These are phyloP conservation scores for Caenorhabditis remanei DNA, from an alignment of 1,140 invertebrate genomes.

Conservation along the genomic window DNA sequence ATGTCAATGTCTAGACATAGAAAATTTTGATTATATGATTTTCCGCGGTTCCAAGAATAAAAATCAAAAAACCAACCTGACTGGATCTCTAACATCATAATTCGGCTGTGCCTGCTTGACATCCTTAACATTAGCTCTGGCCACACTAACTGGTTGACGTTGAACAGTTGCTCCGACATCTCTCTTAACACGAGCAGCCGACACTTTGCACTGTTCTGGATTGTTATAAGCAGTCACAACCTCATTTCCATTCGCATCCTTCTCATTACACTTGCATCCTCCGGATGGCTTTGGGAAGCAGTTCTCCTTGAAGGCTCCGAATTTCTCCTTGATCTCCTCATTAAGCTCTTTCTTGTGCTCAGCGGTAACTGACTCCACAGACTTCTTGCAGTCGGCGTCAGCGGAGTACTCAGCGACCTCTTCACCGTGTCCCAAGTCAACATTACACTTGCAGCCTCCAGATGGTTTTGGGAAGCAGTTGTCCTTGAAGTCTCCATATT, in stretches of 20 bases:
- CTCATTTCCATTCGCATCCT: constrained; percentile 68
- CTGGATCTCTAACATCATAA: constrained; percentile 66
- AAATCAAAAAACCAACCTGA: background rate
- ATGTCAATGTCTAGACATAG: too few relatives aligned
- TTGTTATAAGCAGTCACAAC: constrained; percentile 63
- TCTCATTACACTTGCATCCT: constrained; percentile 69
- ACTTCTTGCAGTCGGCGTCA: constrained; percentile 62
- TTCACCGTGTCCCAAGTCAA: constrained; percentile 62
- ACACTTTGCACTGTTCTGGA: constrained; percentile 57
- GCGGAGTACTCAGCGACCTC: constrained; percentile 56
- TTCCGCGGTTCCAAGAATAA: background rate
- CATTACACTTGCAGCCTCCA: constrained; percentile 67
- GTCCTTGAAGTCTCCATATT: constrained; percentile 68
- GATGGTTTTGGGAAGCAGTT: constrained; percentile 68
- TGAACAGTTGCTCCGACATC: constrained; percentile 58
- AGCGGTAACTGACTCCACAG: constrained; percentile 59
- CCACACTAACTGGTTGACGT: constrained; percentile 32
- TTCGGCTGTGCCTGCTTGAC: constrained; percentile 29
- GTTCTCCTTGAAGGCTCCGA: constrained; percentile 69
- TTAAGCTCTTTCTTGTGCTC: constrained; percentile 66
- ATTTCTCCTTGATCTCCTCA: constrained; percentile 67
- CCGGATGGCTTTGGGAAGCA: constrained; percentile 70
- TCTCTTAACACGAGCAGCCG: constrained; percentile 56
- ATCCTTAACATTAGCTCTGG: constrained; percentile 19
- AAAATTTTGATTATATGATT: too few relatives aligned